Evolutionary conservation across 2,113 vertebrate genomes (phyloP), one percentile per base, ranked within the genome.

Genomic region (Tretioscincus oriximinensis): DNA sequence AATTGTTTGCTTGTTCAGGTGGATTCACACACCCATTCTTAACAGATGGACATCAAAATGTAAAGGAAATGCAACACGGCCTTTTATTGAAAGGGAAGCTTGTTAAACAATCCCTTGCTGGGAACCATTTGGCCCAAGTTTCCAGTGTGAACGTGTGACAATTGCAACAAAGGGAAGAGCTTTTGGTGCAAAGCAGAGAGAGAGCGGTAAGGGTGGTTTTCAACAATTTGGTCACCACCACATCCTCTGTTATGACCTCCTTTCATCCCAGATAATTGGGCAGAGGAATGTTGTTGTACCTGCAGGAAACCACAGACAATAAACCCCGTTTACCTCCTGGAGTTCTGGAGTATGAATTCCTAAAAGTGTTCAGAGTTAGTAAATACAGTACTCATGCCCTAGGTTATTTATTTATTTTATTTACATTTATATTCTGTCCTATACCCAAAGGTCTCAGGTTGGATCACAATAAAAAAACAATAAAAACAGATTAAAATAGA

Each of bases 81-180:
- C 20, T 51, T n/a, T 28, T 26, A 28, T 28, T 14, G 47, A 54
- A 16, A 16, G 49, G 16, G 7, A 35, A 41, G 51, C 51, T 45
- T 69, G 31, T 70, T 80, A 79, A 69, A 60, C 24, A 75, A 14
- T 67, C 35, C 24, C 80, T 49, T 69, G 65, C 73, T 81, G 65
- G 21, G 73, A 76, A 81, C 47, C 80, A 81, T 76, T 76, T 81
- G 80, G 73, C 80, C 54, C 31, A 31, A 2, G 51, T 75, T 81
- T 81, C 73, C 20, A 8, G 61, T 76, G 80, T 76, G 73, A 76
- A 81, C 76, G 58, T 54, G 65, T 69, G 80, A 69, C 51, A 81
- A 67, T 81, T 81, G 73, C 61, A 45, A 16, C 75, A n/a, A n/a
- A n/a, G 73, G 73, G 54, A 73, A 69, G 65, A 54, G 35, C 80